A percentile compares a stretch with the other conserved stretches of the same genome.
These are phyloP conservation scores for Harpagifer antarcticus DNA, from an alignment of 2,797 vertebrate genomes.

Conservation along the genomic window DNA sequence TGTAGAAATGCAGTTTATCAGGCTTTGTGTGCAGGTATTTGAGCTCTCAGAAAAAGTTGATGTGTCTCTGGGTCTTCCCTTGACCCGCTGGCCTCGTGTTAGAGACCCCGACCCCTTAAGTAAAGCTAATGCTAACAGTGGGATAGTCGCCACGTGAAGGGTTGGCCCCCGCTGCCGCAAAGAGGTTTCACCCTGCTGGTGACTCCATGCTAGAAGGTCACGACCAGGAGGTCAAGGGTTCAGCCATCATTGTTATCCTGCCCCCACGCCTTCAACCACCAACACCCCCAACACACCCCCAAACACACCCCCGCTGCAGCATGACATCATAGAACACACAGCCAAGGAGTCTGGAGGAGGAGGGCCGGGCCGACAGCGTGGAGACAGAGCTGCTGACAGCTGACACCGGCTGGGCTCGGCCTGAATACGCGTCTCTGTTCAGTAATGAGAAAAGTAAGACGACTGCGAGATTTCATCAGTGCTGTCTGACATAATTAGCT, in stretches of 20 bases:
- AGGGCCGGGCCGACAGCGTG: constrained; percentile 16
- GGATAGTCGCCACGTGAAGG: constrained; percentile 52
- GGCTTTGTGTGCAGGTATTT: constrained; percentile 43
- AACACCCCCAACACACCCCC: constrained; percentile 52
- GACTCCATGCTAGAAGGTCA: constrained; percentile 67
- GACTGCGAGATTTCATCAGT: constrained; percentile 47
- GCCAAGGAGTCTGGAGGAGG: constrained; percentile 56
- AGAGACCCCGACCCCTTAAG: constrained; percentile 55
- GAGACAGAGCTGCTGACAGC: constrained; percentile 57
- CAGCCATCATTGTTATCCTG: constrained; percentile 77
- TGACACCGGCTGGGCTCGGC: constrained; percentile 39
- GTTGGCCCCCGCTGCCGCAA: constrained; percentile 13
- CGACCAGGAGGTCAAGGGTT: constrained; percentile 75
- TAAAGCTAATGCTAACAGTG: constrained; percentile 61
- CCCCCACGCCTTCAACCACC: constrained; percentile 22
- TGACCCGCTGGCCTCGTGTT: constrained; percentile 51
- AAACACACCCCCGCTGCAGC: constrained; percentile 50
- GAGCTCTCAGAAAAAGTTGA: constrained; percentile 43
- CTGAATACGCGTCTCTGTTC: constrained; percentile 54
- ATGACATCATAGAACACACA: constrained; percentile 72
- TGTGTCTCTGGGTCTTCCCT: constrained; percentile 44
- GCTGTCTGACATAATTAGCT: constrained; percentile 47
- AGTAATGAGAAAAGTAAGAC: constrained; percentile 59
- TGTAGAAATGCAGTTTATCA: constrained; percentile 36
- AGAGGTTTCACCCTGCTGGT: constrained; percentile 56